Evolutionary conservation across 2,797 vertebrate species (phyloP).

Genomic region (Spatula versicolor): DNA sequence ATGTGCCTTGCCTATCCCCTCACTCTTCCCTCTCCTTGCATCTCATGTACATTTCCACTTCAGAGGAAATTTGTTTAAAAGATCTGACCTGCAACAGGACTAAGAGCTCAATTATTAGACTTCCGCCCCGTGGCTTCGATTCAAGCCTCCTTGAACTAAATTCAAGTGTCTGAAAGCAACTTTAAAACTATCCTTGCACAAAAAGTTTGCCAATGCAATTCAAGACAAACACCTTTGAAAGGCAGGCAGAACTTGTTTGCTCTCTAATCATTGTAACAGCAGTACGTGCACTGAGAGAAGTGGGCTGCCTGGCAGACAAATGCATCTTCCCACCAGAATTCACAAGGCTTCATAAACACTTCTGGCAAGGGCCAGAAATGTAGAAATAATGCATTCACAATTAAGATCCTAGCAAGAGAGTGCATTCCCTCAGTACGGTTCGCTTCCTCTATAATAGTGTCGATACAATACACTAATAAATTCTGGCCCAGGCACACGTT

Average conservation of each 20-base stretch:
- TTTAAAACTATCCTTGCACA: neutral
- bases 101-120: neutral
- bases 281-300: neutral
- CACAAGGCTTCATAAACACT: neutral
- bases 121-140: neutral
- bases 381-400: constrained; percentile 43
- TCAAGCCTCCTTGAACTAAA: neutral
- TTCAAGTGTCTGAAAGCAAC: neutral
- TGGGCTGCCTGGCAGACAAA: constrained; percentile 1
- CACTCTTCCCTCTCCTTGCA: neutral
- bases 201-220: neutral
- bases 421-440: neutral
- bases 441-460: neutral
- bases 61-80: neutral
- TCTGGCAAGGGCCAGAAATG: neutral
- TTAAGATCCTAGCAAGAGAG: constrained; percentile 16
- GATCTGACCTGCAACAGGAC: neutral
- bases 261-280: neutral
- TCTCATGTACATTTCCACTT: neutral
- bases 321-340: neutral
- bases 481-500: rapidly evolving
- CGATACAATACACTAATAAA: neutral
- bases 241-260: neutral
- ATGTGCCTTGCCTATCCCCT: neutral
- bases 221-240: neutral